A percentile compares a stretch with the other conserved stretches of the same genome.
phyloP scores from a whole-genome alignment of 2,888 invertebrate species.

The Brenthis daphne region DNA sequence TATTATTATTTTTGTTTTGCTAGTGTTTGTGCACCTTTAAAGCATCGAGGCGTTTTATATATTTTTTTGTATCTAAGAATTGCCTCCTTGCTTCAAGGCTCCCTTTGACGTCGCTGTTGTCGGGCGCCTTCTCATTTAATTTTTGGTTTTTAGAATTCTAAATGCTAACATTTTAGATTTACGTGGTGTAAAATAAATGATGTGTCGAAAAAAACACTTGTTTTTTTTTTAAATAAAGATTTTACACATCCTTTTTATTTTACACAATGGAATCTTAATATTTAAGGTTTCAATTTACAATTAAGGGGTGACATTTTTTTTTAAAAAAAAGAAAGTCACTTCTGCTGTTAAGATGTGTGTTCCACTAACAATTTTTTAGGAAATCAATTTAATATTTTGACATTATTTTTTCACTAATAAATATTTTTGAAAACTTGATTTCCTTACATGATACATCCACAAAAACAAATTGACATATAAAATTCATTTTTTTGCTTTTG shows the following conservation, averaged over 20 bases:
- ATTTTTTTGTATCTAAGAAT: slow-evolving; percentile 20
- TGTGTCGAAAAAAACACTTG: slow-evolving; percentile 15
- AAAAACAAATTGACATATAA: not conserved
- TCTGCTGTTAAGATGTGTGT: slow-evolving; percentile 63
- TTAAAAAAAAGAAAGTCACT: slow-evolving; percentile 45
- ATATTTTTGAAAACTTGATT: slow-evolving; percentile 37
- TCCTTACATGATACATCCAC: slow-evolving; percentile 24
- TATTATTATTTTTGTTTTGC: slow-evolving; percentile 41
- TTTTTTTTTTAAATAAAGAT: slow-evolving; percentile 10
- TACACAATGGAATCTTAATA: slow-evolving; percentile 40
- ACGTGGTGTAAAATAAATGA: slow-evolving; percentile 32
- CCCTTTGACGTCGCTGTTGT: slow-evolving; percentile 51
- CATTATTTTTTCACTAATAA: slow-evolving; percentile 5
- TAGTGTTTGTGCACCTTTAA: slow-evolving; percentile 46
- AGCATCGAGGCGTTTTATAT: slow-evolving; percentile 40
- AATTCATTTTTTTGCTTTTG: slow-evolving; percentile 51
- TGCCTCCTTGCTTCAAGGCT: slow-evolving; percentile 53
- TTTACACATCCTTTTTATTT: slow-evolving; percentile 37
- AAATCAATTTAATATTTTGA: slow-evolving; percentile 42
- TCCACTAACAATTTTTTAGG: slow-evolving; percentile 59
- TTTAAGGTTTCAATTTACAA: slow-evolving; percentile 42
- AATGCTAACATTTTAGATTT: slow-evolving; percentile 56
- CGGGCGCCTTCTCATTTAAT: slow-evolving; percentile 56
- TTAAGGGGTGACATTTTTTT: slow-evolving; percentile 41
- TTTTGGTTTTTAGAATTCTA: slow-evolving; percentile 42